Evolutionary conservation across 2,888 invertebrate genomes (phyloP).

Genomic region (Phrixothrix hirtus): DNA sequence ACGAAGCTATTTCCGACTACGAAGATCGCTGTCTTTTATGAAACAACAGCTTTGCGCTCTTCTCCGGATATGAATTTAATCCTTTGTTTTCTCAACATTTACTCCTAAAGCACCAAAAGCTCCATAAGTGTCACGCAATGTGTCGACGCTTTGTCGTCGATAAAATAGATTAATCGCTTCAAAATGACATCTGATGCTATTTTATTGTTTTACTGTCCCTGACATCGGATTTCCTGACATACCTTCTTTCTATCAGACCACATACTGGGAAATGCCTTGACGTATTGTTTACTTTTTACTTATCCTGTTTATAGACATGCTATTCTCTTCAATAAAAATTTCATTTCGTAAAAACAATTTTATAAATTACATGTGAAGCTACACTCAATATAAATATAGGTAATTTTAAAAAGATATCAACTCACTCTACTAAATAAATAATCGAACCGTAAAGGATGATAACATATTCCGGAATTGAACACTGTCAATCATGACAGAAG

Average conservation of each 20-base stretch:
- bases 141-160: conserved; percentile 33
- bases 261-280: conserved; percentile 14
- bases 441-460: too few relatives aligned
- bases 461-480: too few relatives aligned
- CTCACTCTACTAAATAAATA: too few relatives aligned
- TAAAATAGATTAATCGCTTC: conserved; percentile 39
- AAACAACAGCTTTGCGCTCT: conserved; percentile 40
- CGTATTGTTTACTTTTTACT: conserved; percentile 18
- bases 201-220: conserved; percentile 33
- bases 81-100: conserved; percentile 42
- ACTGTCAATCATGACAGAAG: too few relatives aligned
- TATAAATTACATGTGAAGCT: too few relatives aligned
- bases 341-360: too few relatives aligned
- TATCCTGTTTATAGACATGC: conserved; percentile 12
- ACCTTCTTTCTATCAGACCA: conserved; percentile 15
- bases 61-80: conserved; percentile 44
- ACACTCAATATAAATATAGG: too few relatives aligned
- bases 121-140: conserved; percentile 33
- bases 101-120: conserved; percentile 27
- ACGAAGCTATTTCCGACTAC: conserved; percentile 45
- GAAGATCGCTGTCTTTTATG: conserved; percentile 42
- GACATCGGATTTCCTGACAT: conserved; percentile 22
- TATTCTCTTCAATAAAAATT: neutral
- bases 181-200: conserved; percentile 35
- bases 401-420: too few relatives aligned